A percentile compares a stretch with the other conserved stretches of the same genome.
These are phyloP conservation scores for Argyrosomus regius DNA, from an alignment of 2,797 vertebrate species.

Conservation along the genomic window DNA sequence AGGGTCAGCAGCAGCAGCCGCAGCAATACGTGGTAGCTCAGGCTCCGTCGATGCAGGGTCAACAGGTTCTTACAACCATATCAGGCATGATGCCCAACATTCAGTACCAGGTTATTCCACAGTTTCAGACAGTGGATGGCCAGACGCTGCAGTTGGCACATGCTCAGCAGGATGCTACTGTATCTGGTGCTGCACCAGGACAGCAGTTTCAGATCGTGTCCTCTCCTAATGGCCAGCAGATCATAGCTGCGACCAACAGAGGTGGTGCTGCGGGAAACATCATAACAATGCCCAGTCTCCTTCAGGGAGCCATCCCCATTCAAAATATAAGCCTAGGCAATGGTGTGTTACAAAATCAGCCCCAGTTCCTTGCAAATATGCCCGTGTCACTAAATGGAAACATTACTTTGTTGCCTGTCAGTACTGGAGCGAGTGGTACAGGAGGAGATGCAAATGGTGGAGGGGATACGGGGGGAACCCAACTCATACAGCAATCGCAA, in stretches of 20 bases:
- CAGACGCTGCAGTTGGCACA: constrained; percentile 94
- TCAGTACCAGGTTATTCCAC: constrained; percentile 98
- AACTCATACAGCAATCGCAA: constrained; percentile 76
- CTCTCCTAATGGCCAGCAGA: constrained; percentile 90
- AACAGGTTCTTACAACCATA: constrained; percentile 93
- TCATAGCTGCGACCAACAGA: constrained; percentile 87
- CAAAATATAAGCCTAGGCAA: constrained; percentile 92
- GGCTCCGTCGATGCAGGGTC: constrained; percentile 90
- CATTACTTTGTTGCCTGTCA: constrained; percentile 95
- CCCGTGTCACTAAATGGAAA: constrained; percentile 95
- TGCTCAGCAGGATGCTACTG: constrained; percentile 82
- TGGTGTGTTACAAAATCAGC: constrained; percentile 91
- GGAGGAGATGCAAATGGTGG: constrained; percentile 67
- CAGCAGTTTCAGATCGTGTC: constrained; percentile 89
- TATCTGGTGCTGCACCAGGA: constrained; percentile 64
- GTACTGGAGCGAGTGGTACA: constrained; percentile 62
- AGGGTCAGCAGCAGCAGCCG: constrained; percentile 88
- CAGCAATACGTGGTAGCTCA: constrained; percentile 90
- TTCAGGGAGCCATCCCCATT: constrained; percentile 95
- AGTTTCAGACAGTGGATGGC: constrained; percentile 96
- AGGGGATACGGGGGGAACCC: constrained; percentile 71
- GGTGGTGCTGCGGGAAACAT: constrained; percentile 83
- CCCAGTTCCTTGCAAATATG: constrained; percentile 95
- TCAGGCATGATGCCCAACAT: constrained; percentile 94
- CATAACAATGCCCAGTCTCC: constrained; percentile 87